Conservation (phyloP, 2,113 vertebrate species). For the Anarhynchus alexandrinus region DNA sequence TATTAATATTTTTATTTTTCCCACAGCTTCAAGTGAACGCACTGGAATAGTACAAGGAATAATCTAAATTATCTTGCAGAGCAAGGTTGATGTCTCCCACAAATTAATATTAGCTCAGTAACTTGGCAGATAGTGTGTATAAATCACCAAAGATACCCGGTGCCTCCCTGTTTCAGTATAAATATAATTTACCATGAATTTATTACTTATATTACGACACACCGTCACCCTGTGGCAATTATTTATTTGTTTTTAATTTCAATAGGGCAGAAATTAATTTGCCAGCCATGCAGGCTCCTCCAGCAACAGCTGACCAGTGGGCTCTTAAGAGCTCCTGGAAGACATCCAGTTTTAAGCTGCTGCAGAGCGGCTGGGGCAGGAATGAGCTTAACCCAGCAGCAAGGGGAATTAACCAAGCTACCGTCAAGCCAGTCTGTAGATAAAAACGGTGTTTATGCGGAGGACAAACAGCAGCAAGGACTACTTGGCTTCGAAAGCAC, state of each 20-base stretch:
- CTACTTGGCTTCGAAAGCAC: neutral
- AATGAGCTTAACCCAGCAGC: neutral
- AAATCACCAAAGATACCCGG: slow-evolving; percentile 35
- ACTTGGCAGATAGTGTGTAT: slow-evolving; percentile 8
- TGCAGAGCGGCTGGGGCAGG: neutral
- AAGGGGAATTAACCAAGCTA: neutral
- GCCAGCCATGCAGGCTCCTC: neutral
- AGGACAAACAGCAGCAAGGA: neutral
- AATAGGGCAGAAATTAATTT: slow-evolving; percentile 9
- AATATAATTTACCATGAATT: slow-evolving; percentile 29
- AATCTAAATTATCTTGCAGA: slow-evolving; percentile 37
- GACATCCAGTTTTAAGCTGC: neutral
- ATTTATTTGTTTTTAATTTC: slow-evolving; percentile 52
- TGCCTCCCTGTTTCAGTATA: slow-evolving; percentile 33
- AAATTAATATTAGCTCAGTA: slow-evolving; percentile 51
- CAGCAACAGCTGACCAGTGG: neutral
- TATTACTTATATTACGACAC: slow-evolving; percentile 8
- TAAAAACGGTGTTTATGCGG: neutral
- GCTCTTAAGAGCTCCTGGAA: neutral
- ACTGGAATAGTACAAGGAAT: neutral
- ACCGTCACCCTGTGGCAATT: neutral
- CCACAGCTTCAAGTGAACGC: neutral
- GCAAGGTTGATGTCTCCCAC: slow-evolving; percentile 10
- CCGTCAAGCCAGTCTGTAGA: neutral
- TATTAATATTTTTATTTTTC: neutral